These are phyloP conservation scores for Pogona vitticeps DNA, from an alignment of 2,113 vertebrate species.

Conservation along the genomic window DNA sequence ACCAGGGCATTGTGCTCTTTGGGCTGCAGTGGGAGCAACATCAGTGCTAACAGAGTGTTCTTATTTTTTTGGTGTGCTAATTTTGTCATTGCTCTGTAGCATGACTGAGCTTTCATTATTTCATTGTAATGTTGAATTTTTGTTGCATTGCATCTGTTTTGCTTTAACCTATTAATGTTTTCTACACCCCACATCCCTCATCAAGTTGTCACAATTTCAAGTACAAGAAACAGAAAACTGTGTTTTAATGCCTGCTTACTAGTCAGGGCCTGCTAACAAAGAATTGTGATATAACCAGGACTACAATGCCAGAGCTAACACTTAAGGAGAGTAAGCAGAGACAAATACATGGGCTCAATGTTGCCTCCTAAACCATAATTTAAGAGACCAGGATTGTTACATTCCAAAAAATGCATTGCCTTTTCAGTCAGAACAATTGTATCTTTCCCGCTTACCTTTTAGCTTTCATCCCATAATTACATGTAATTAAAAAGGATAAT, in stretches of 20 bases:
- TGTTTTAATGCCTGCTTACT: not conserved
- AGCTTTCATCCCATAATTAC: conserved; percentile 49
- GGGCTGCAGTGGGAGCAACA: no score
- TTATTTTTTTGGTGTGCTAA: no score
- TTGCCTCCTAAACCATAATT: not conserved
- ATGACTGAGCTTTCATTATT: no score
- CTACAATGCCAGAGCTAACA: not conserved
- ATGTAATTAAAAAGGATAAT: conserved; percentile 61
- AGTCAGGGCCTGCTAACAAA: not conserved
- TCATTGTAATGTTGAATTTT: no score
- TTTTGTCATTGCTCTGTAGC: no score
- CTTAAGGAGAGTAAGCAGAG: no score
- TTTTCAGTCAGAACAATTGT: not conserved
- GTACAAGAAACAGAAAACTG: not conserved
- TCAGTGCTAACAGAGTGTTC: no score
- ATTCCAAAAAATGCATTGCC: not conserved
- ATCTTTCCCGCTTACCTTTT: conserved; percentile 7
- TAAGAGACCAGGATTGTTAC: not conserved
- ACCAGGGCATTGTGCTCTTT: no score
- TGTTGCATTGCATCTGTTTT: no score
- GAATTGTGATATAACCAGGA: not conserved
- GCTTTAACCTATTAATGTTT: no score
- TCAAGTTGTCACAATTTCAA: no score
- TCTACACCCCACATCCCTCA: no score
- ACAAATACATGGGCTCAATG: not conserved